Evolutionary conservation across 2,113 vertebrate genomes (phyloP).

Genomic region (Sebastes schlegelii): DNA sequence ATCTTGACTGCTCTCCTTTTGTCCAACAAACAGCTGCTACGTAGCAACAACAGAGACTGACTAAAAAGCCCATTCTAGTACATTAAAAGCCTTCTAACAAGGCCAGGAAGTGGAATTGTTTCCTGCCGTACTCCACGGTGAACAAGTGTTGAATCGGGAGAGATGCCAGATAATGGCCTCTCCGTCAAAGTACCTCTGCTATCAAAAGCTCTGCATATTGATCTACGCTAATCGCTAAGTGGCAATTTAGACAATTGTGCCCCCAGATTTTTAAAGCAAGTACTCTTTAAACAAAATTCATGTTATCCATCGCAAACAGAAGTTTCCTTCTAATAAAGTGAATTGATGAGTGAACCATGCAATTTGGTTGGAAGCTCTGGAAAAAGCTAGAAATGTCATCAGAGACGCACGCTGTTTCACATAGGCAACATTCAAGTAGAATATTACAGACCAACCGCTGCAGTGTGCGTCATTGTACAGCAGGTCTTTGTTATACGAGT

Average conservation of each 20-base stretch:
- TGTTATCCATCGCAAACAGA: conserved; percentile 23
- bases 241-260: conserved; percentile 70
- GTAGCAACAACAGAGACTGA: conserved; percentile 17
- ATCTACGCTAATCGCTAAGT: conserved; percentile 66
- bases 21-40: conserved; percentile 16
- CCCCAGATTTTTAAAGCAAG: conserved; percentile 45
- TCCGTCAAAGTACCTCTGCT: conserved; percentile 54
- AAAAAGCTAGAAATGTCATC: neutral
- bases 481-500: neutral
- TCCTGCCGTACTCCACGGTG: conserved; percentile 22
- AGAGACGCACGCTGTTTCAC: neutral
- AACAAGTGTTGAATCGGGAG: conserved; percentile 29
- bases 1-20: neutral
- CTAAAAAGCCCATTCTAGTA: conserved; percentile 34
- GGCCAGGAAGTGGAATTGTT: conserved; percentile 50
- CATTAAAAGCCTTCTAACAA: conserved; percentile 57
- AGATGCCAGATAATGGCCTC: conserved; percentile 65
- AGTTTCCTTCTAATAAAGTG: neutral
- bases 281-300: conserved; percentile 28
- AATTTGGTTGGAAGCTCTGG: neutral
- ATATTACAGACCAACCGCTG: neutral
- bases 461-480: too few relatives aligned
- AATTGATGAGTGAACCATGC: neutral
- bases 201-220: conserved; percentile 54
- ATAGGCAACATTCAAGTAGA: neutral